A percentile compares a stretch with the other conserved stretches of the same genome.
Evolutionary conservation across 2,113 vertebrate genomes (phyloP).

Genomic region (Calcarius ornatus): DNA sequence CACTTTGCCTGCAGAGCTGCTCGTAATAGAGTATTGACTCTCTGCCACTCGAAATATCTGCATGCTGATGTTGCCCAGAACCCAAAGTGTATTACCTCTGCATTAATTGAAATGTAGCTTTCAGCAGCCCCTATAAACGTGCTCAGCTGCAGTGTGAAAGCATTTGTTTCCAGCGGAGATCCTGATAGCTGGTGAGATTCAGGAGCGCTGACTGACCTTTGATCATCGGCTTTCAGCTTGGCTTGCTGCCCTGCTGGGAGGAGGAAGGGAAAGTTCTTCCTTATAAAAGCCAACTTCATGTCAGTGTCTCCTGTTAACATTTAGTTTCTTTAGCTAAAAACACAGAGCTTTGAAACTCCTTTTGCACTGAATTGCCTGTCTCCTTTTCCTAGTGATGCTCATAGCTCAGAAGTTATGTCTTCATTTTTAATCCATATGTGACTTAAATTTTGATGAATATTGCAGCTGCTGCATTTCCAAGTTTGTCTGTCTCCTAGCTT

Average conservation of each 20-base stretch:
- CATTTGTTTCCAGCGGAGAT: constrained; percentile 32
- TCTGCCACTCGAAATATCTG: neutral
- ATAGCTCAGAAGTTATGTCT: neutral
- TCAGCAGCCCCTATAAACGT: neutral
- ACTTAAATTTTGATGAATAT: neutral
- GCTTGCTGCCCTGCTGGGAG: neutral
- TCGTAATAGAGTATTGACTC: neutral
- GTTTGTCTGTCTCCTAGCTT: neutral
- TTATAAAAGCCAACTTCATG: constrained; percentile 22
- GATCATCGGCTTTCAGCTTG: constrained; percentile 27
- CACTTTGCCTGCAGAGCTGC: neutral
- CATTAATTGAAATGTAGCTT: constrained; percentile 45
- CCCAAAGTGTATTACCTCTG: neutral
- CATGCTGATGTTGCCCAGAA: neutral
- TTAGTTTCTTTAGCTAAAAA: constrained; percentile 12
- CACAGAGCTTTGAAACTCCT: neutral
- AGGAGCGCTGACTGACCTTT: constrained; percentile 47
- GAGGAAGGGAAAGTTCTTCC: constrained; percentile 37
- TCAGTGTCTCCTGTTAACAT: constrained; percentile 22
- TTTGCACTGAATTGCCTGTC: neutral
- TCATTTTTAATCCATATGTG: constrained; percentile 9
- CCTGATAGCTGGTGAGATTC: constrained; percentile 40
- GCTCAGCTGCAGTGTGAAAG: neutral
- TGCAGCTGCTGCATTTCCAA: neutral
- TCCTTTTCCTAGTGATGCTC: neutral